phyloP scores from a whole-genome alignment of 2,113 vertebrate species.

The Sphaerodactylus townsendi region DNA sequence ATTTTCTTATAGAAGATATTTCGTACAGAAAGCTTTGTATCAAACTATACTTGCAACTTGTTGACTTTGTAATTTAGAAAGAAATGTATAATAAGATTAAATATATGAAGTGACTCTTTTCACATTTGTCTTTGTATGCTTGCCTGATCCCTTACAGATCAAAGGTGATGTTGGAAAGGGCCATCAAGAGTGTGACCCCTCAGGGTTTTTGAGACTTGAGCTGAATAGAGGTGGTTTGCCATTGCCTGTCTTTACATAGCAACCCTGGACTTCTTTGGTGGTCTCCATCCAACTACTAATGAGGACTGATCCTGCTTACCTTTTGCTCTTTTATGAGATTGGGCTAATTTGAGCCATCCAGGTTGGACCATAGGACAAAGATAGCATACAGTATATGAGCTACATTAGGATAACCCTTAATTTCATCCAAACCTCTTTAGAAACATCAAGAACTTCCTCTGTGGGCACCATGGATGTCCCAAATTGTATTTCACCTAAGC shows the following conservation, averaged over 20 bases:
- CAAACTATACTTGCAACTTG: conserved; percentile 79
- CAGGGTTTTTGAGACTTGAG: too few species aligned
- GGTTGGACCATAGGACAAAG: too few species aligned
- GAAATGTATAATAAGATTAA: conserved; percentile 82
- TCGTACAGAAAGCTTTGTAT: conserved; percentile 83
- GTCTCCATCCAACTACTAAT: too few species aligned
- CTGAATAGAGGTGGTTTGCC: too few species aligned
- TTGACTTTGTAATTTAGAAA: conserved; percentile 78
- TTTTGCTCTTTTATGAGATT: too few species aligned
- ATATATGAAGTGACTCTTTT: conserved; percentile 77
- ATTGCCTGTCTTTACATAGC: too few species aligned
- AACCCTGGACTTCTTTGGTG: too few species aligned
- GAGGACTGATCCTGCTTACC: too few species aligned
- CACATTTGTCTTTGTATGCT: conserved; percentile 31
- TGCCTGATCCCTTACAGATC: conserved; percentile 24
- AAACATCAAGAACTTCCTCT: background rate
- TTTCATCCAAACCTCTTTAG: background rate
- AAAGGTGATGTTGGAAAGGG: background rate
- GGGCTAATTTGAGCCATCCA: too few species aligned
- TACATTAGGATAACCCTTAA: background rate
- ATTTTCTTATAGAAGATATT: conserved; percentile 84
- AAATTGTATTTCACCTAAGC: too few species aligned
- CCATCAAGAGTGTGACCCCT: too few species aligned
- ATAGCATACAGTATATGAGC: background rate
- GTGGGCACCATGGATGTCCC: background rate